Evolutionary conservation across 1,140 invertebrate species (phyloP).

Genomic region (Bilobella aurantiaca): DNA sequence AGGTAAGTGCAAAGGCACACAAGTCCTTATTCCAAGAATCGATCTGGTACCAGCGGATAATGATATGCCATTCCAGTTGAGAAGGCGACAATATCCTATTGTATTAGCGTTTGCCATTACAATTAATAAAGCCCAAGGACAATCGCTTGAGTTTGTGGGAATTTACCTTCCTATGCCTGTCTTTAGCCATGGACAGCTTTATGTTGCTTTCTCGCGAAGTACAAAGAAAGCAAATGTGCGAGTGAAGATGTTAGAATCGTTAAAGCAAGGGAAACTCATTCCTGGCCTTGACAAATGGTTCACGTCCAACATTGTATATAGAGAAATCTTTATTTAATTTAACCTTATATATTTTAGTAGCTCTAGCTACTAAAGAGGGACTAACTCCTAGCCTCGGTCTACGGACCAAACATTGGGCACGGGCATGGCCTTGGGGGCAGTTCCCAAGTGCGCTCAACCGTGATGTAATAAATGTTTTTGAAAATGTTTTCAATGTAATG

Average conservation of each 20-base stretch:
- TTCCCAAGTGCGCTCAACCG: no score
- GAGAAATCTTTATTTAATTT: constrained; percentile 4
- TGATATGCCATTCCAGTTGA: constrained; percentile 41
- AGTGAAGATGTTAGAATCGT: neutral
- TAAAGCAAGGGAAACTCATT: neutral
- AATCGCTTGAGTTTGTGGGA: constrained; percentile 39
- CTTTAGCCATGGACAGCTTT: constrained; percentile 40
- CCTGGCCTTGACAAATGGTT: neutral
- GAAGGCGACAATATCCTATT: constrained; percentile 42
- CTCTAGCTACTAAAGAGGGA: no score
- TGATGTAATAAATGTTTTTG: no score
- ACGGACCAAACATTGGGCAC: no score
- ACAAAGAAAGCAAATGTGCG: neutral
- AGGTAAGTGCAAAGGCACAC: neutral
- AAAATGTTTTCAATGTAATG: no score
- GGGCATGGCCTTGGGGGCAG: no score
- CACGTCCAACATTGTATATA: constrained; percentile 4
- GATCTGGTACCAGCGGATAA: constrained; percentile 16
- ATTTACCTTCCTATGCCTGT: constrained; percentile 36
- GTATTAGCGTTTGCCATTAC: constrained; percentile 45
- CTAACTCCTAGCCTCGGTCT: no score
- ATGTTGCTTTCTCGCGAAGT: constrained; percentile 37
- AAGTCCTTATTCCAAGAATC: constrained; percentile 20
- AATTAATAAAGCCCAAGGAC: constrained; percentile 47
- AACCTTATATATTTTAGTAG: no score